These are phyloP conservation scores for Cynaeus angustus DNA, from an alignment of 2,888 invertebrate species.

Conservation along the genomic window DNA sequence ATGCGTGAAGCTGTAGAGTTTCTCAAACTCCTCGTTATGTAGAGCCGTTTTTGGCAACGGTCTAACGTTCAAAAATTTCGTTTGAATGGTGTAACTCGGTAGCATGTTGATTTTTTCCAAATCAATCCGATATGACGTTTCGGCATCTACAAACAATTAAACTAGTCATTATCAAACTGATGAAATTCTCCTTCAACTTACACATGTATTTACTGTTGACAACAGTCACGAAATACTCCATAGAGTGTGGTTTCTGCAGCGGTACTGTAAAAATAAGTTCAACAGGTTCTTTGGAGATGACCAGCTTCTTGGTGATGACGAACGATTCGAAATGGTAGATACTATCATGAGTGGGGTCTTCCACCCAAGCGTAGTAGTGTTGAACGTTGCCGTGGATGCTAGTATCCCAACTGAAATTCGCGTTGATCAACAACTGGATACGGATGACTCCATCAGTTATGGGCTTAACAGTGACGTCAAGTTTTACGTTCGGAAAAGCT, in stretches of 20 bases:
- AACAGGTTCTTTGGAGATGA: slow-evolving; percentile 80
- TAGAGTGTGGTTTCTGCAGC: slow-evolving; percentile 90
- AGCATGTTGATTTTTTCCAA: slow-evolving; percentile 61
- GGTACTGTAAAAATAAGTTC: slow-evolving; percentile 97
- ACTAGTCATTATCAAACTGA: background rate
- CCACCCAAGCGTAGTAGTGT: slow-evolving; percentile 98
- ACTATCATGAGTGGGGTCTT: slow-evolving; percentile 93
- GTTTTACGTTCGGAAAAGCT: slow-evolving; percentile 88
- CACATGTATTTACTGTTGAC: slow-evolving; percentile 90
- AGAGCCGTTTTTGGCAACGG: slow-evolving; percentile 92
- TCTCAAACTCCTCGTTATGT: slow-evolving; percentile 83
- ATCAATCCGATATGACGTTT: slow-evolving; percentile 72
- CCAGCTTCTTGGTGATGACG: slow-evolving; percentile 74
- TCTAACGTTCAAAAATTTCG: slow-evolving; percentile 87
- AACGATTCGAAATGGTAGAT: slow-evolving; percentile 98
- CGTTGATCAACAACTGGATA: slow-evolving; percentile 85
- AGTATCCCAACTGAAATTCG: slow-evolving; percentile 90
- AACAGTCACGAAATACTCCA: slow-evolving; percentile 92
- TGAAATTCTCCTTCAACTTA: slow-evolving; percentile 61
- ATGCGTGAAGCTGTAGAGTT: slow-evolving; percentile 91
- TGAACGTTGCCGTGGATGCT: slow-evolving; percentile 87
- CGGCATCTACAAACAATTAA: slow-evolving; percentile 73
- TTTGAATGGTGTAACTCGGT: slow-evolving; percentile 62
- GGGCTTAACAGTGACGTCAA: slow-evolving; percentile 92
- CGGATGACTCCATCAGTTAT: slow-evolving; percentile 94